These are phyloP conservation scores for Helleia helle DNA, from an alignment of 2,888 invertebrate species.

Conservation along the genomic window DNA sequence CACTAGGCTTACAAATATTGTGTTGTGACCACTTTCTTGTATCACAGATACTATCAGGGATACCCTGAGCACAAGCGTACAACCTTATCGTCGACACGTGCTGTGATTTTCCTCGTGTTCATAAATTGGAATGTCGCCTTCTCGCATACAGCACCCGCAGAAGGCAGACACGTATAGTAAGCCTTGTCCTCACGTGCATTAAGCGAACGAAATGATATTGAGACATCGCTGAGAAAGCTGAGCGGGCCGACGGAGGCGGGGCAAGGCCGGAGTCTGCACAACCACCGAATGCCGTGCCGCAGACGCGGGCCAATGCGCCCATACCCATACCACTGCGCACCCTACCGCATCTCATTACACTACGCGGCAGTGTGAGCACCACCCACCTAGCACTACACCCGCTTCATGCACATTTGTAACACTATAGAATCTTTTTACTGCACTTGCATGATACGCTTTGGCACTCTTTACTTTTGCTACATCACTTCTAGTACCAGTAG, in stretches of 20 bases:
- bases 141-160: constrained; percentile 89
- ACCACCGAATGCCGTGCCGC: constrained; percentile 55
- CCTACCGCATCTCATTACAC: constrained; percentile 29
- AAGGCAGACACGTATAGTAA: constrained; percentile 78
- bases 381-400: constrained; percentile 3
- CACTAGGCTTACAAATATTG: constrained; percentile 66
- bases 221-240: constrained; percentile 61
- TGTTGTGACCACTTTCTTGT: constrained; percentile 67
- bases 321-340: constrained; percentile 43
- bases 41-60: constrained; percentile 68
- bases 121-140: constrained; percentile 80
- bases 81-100: constrained; percentile 60
- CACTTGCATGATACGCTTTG: constrained; percentile 11
- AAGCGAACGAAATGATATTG: constrained; percentile 64
- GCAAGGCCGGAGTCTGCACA: constrained; percentile 45
- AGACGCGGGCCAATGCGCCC: constrained; percentile 34
- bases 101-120: constrained; percentile 61
- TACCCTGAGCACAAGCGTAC: constrained; percentile 61
- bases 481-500: constrained; percentile 36
- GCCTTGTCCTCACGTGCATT: constrained; percentile 75
- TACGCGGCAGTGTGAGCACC: constrained; percentile 4
- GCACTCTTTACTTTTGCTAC: constrained; percentile 22
- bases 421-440: not conserved
- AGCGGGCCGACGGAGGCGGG: constrained; percentile 68
- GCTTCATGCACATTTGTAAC: constrained; percentile 5